Conservation (phyloP, 2,888 invertebrate species). For the Macrosiphum euphorbiae region DNA sequence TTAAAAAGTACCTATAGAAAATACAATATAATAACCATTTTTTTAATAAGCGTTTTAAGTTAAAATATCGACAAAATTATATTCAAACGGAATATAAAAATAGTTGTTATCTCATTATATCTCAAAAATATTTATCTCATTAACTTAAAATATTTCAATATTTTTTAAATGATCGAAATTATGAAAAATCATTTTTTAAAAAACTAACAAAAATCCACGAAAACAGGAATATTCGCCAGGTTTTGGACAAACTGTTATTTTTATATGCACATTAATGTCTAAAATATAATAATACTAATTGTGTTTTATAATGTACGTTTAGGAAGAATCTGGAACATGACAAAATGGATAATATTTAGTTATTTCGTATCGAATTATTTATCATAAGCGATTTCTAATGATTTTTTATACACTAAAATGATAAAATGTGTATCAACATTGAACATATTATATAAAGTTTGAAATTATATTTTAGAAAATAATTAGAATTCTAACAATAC, state of each 20-base stretch:
- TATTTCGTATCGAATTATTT: neutral
- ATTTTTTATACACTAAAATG: neutral
- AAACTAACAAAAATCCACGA: neutral
- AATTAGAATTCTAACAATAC: neutral
- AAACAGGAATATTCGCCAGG: neutral
- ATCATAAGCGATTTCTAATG: neutral
- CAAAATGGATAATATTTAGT: too few species aligned
- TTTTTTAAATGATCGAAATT: neutral
- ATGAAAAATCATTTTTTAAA: neutral
- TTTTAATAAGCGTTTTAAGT: too few species aligned
- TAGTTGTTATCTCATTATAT: too few species aligned
- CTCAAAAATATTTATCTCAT: too few species aligned
- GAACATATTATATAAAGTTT: neutral
- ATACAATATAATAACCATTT: too few species aligned
- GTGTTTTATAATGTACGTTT: too few species aligned
- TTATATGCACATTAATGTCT: too few species aligned
- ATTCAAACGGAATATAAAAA: too few species aligned
- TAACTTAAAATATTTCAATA: neutral
- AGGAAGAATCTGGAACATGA: too few species aligned
- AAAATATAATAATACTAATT: too few species aligned
- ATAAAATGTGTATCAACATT: neutral
- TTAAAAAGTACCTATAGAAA: too few species aligned
- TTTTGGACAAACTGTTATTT: neutral
- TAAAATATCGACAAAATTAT: too few species aligned
- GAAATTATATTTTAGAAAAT: neutral